Percentiles rank a stretch among this genome's conserved stretches.
Evolutionary conservation across 2,113 vertebrate species (phyloP).

Genomic region (Ophthalmotilapia sp.): DNA sequence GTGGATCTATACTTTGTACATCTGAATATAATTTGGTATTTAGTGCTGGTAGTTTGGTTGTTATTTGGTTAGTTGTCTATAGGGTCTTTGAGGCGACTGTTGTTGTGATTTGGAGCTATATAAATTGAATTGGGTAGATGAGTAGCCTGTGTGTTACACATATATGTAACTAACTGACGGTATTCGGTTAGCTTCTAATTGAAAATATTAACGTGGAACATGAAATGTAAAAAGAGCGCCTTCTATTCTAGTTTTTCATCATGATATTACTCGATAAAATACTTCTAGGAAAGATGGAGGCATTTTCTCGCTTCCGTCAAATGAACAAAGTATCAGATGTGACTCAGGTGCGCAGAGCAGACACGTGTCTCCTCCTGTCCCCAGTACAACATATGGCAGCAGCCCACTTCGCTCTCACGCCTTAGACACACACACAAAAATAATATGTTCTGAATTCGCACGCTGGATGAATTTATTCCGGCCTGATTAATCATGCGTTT

Average conservation of each 20-base stretch:
- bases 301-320: neutral
- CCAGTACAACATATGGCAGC: neutral
- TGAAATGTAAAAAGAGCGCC: neutral
- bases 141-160: neutral
- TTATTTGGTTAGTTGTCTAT: neutral
- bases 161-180: neutral
- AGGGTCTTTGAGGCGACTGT: neutral
- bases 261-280: neutral
- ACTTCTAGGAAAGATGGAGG: neutral
- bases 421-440: neutral
- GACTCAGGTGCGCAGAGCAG: neutral
- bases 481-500: slow-evolving; percentile 42
- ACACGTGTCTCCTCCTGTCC: neutral
- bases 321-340: neutral
- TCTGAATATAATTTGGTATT: neutral
- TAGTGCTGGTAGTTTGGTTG: neutral
- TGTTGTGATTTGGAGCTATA: neutral
- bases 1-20: neutral
- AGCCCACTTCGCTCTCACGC: neutral
- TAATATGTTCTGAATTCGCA: neutral
- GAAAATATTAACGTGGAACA: neutral
- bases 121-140: neutral
- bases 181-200: neutral
- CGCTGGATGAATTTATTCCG: neutral
- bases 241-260: neutral